phyloP scores from a whole-genome alignment of 2,797 vertebrate genomes.

The Sebastes wilsoni region DNA sequence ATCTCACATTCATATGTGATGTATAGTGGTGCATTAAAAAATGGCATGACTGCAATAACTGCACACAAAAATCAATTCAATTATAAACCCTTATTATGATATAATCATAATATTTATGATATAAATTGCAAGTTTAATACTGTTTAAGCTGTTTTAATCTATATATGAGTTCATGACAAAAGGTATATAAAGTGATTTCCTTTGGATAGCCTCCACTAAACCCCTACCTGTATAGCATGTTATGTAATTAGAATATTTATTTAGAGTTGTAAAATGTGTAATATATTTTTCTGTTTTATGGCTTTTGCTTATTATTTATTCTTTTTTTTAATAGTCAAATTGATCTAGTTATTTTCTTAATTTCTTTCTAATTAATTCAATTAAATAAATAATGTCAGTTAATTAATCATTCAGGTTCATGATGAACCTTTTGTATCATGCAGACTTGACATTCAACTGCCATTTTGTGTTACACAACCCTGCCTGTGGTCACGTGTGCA shows the following conservation, averaged over 20 bases:
- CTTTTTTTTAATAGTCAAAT: neutral
- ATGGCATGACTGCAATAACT: neutral
- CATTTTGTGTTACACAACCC: slow-evolving; percentile 7
- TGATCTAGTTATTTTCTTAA: neutral
- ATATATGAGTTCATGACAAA: neutral
- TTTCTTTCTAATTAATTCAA: too few relatives aligned
- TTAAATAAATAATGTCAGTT: neutral
- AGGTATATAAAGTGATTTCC: neutral
- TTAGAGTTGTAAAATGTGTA: neutral
- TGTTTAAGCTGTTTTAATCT: neutral
- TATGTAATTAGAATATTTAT: neutral
- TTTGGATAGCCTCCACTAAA: neutral
- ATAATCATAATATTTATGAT: too few relatives aligned
- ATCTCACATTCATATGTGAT: neutral
- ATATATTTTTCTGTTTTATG: neutral
- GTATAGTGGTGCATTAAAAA: neutral
- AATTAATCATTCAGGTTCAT: neutral
- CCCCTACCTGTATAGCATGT: neutral
- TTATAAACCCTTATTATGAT: neutral
- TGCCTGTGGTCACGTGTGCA: neutral
- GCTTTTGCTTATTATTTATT: neutral
- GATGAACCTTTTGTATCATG: neutral
- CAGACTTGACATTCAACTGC: slow-evolving; percentile 4
- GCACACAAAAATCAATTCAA: neutral
- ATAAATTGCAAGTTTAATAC: neutral